phyloP scores from a whole-genome alignment of 2,797 vertebrate genomes.

The Poecile montanus region DNA sequence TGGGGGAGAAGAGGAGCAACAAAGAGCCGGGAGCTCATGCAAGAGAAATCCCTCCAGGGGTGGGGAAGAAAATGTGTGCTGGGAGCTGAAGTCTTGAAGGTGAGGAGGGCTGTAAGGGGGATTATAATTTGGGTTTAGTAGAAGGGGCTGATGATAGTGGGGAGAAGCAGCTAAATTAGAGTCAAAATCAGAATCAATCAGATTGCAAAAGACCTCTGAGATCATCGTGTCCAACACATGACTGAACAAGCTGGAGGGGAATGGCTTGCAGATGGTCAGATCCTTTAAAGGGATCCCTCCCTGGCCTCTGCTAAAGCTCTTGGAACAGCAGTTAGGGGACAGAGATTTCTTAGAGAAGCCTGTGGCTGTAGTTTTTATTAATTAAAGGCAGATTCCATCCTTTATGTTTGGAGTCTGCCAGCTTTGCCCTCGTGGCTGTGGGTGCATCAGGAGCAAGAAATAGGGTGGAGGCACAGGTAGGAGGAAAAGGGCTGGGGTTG shows the following conservation, averaged over 20 bases:
- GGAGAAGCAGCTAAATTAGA: background rate
- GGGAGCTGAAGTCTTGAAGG: background rate
- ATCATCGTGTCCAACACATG: background rate
- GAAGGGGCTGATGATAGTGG: background rate
- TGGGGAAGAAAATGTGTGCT: background rate
- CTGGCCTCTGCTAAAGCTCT: background rate
- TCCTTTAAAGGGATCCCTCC: background rate
- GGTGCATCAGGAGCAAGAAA: background rate
- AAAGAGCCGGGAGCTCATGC: background rate
- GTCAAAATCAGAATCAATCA: background rate
- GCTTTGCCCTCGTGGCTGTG: background rate
- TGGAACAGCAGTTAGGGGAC: background rate
- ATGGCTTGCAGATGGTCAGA: background rate
- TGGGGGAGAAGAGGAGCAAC: background rate
- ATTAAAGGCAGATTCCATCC: background rate
- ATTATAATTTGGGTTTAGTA: background rate
- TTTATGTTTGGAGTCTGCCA: background rate
- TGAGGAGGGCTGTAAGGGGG: background rate
- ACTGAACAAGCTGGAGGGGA: accelerated
- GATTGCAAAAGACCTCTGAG: background rate
- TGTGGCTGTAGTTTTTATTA: background rate
- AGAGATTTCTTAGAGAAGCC: background rate
- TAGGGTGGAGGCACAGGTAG: background rate
- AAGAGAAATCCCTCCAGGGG: background rate
- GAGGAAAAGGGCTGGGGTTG: background rate